phyloP scores from a whole-genome alignment of 2,888 invertebrate genomes.

The Apodemia duryi region DNA sequence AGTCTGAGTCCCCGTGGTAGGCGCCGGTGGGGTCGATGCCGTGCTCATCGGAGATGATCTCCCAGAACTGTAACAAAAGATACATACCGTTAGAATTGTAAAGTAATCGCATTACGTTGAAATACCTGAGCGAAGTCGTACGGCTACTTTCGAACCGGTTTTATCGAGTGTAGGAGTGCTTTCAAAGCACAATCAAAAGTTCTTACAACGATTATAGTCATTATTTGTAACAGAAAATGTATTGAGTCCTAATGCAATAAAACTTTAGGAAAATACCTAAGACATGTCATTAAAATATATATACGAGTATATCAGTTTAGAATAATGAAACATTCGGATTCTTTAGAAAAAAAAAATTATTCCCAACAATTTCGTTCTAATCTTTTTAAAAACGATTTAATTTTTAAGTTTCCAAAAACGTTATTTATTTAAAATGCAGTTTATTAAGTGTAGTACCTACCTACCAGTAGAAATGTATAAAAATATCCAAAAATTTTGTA shows the following conservation, averaged over 20 bases:
- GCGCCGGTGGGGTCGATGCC: conserved; percentile 95
- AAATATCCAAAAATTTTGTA: not conserved
- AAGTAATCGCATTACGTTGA: conserved; percentile 7
- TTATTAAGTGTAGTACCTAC: no score
- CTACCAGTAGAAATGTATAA: not conserved
- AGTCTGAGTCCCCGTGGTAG: conserved; percentile 93
- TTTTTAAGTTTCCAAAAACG: no score
- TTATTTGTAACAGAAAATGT: conserved; percentile 24
- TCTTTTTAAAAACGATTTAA: no score
- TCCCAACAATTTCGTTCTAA: no score
- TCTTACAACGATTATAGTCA: conserved; percentile 22
- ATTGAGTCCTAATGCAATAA: not conserved
- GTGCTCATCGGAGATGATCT: conserved; percentile 97
- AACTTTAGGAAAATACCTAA: not conserved
- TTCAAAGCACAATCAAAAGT: conserved; percentile 18
- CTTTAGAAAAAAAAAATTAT: no score
- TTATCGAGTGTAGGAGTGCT: conserved; percentile 41
- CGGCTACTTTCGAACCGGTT: conserved; percentile 52
- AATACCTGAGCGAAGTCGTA: conserved; percentile 32
- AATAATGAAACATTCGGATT: no score
- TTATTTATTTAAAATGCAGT: no score
- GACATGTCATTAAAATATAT: no score
- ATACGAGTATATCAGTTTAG: no score
- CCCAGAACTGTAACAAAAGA: conserved; percentile 81
- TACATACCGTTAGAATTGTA: conserved; percentile 57